Conservation (phyloP, 1,140 invertebrate genomes). For the Drosophila kepulauana region DNA sequence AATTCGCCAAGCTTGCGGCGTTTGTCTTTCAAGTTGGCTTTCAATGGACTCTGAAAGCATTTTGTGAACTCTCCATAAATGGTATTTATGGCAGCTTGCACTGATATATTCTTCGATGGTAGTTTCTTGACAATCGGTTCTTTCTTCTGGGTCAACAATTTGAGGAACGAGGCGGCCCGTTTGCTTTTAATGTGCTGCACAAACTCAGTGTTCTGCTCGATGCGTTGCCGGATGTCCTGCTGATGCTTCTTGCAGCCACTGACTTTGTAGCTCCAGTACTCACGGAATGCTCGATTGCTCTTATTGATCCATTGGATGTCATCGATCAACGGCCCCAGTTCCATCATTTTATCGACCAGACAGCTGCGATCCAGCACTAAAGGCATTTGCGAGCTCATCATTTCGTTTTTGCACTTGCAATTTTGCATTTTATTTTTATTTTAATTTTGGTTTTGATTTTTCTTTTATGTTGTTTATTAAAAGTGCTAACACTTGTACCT, state of each 20-base stretch:
- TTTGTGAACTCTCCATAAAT: constrained; percentile 39
- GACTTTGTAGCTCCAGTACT: constrained; percentile 61
- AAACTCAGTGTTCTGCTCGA: constrained; percentile 40
- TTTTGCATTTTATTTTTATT: constrained; percentile 21
- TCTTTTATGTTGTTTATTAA: neutral
- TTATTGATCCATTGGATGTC: constrained; percentile 6
- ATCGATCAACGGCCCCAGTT: constrained; percentile 28
- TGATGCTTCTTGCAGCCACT: constrained; percentile 38
- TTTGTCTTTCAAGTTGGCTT: neutral
- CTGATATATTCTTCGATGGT: too few species aligned
- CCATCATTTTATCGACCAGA: constrained; percentile 37
- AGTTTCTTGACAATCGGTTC: neutral
- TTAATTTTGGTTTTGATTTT: constrained; percentile 1
- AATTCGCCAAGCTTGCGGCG: neutral
- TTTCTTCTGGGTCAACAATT: neutral
- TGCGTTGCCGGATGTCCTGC: constrained; percentile 32
- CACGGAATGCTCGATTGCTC: constrained; percentile 39
- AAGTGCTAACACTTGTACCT: neutral
- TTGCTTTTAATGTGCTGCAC: constrained; percentile 8
- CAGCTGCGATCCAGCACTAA: constrained; percentile 46
- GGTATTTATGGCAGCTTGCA: neutral
- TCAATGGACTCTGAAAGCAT: neutral
- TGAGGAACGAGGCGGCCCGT: neutral
- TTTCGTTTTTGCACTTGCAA: constrained; percentile 43
- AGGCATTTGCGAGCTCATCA: neutral